Evolutionary conservation across 2,113 vertebrate genomes (phyloP).

Genomic region (Natator depressus): DNA sequence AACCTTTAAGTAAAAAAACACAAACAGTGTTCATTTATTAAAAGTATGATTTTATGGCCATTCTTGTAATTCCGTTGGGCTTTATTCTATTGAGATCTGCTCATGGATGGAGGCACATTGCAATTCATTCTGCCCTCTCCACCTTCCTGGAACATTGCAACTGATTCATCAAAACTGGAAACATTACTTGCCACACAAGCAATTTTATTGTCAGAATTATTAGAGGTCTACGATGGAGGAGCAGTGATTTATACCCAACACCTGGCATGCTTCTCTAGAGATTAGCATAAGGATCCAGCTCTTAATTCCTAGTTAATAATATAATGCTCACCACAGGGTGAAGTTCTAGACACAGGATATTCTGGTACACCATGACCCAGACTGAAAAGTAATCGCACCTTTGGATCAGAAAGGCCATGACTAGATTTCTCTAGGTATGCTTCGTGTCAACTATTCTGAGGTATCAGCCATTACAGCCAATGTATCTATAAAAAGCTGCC

Average conservation of each 20-base stretch:
- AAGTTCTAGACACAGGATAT: slow-evolving; percentile 37
- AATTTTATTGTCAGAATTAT: slow-evolving; percentile 24
- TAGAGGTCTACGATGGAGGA: background rate
- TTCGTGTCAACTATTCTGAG: slow-evolving; percentile 3
- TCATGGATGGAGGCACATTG: background rate
- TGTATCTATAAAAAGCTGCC: background rate
- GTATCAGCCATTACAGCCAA: background rate
- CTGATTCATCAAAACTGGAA: slow-evolving; percentile 41
- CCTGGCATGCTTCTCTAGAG: background rate
- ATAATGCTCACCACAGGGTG: background rate
- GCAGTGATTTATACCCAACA: background rate
- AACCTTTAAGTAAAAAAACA: slow-evolving; percentile 56
- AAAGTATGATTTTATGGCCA: background rate
- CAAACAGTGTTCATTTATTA: slow-evolving; percentile 20
- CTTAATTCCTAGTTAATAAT: slow-evolving; percentile 39
- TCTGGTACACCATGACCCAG: background rate
- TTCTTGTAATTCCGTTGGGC: slow-evolving; percentile 20
- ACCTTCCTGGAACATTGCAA: slow-evolving; percentile 48
- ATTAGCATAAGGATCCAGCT: background rate
- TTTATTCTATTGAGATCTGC: slow-evolving; percentile 27
- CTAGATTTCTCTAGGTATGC: slow-evolving; percentile 23
- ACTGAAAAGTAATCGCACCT: slow-evolving; percentile 2
- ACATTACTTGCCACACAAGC: slow-evolving; percentile 37
- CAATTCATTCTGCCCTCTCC: slow-evolving; percentile 18
- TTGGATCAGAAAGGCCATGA: background rate